Conservation (phyloP, 2,797 vertebrate species). For the Leuciscus waleckii region DNA sequence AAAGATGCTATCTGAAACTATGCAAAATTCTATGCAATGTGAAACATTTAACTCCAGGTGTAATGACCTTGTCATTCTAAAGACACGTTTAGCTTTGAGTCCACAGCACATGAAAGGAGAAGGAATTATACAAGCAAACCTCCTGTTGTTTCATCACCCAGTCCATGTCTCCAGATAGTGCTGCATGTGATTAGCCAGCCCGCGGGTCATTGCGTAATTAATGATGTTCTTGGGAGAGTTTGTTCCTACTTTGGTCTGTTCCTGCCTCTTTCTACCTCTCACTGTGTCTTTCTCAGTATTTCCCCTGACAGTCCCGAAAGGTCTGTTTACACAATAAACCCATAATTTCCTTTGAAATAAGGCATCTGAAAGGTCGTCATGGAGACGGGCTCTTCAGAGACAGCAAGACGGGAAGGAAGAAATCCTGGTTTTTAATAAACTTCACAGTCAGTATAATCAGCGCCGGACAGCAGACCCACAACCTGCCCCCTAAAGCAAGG, state of each 20-base stretch:
- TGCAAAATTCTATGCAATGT: background rate
- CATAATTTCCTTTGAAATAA: constrained; percentile 60
- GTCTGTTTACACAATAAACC: constrained; percentile 61
- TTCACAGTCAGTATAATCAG: constrained; percentile 42
- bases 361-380: constrained; percentile 58
- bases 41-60: background rate
- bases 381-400: constrained; percentile 52
- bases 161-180: constrained; percentile 42
- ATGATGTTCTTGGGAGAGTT: constrained; percentile 54
- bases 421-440: constrained; percentile 50
- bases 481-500: background rate
- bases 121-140: constrained; percentile 55
- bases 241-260: constrained; percentile 33
- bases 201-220: constrained; percentile 34
- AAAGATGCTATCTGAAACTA: background rate
- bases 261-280: constrained; percentile 46
- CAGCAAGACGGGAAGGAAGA: constrained; percentile 22
- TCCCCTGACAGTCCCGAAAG: constrained; percentile 45
- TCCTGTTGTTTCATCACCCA: constrained; percentile 43
- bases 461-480: constrained; percentile 17
- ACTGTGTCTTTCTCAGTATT: constrained; percentile 45
- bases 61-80: constrained; percentile 14
- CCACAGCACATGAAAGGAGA: constrained; percentile 49
- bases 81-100: constrained; percentile 26
- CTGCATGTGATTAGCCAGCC: constrained; percentile 53